These are phyloP conservation scores for Carduelis carduelis DNA, from an alignment of 2,797 vertebrate genomes.

Conservation along the genomic window DNA sequence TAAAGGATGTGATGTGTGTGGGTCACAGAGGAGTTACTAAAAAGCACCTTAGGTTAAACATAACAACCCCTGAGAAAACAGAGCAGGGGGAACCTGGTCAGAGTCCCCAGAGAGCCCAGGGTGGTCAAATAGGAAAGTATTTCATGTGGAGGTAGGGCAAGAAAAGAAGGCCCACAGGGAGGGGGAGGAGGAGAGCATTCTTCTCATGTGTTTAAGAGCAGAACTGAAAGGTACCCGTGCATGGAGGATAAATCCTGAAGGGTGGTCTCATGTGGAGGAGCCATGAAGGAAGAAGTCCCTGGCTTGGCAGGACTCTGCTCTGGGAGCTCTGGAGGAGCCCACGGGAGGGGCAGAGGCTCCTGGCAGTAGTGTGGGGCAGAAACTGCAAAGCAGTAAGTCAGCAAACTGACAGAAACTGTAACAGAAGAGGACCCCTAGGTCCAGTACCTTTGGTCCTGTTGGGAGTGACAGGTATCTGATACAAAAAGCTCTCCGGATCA, in stretches of 20 bases:
- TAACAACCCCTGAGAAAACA: not conserved
- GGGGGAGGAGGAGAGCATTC: not conserved
- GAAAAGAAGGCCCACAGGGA: not conserved
- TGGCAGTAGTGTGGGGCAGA: not conserved
- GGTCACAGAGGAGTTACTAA: not conserved
- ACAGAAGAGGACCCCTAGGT: not conserved
- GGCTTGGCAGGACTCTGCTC: not conserved
- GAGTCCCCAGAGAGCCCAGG: not conserved
- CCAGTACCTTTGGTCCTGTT: not conserved
- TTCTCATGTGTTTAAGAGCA: rapidly evolving
- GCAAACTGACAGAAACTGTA: not conserved
- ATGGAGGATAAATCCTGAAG: not conserved
- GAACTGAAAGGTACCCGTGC: not conserved
- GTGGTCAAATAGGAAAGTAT: not conserved
- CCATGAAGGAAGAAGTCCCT: not conserved
- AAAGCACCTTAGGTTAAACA: not conserved
- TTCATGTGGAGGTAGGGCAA: not conserved
- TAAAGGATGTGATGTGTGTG: not conserved
- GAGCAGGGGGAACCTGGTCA: not conserved
- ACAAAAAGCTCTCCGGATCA: not conserved
- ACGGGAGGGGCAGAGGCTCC: not conserved
- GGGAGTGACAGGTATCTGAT: not conserved
- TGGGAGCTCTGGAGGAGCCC: not conserved
- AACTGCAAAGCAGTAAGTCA: not conserved
- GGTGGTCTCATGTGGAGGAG: not conserved